phyloP scores from a whole-genome alignment of 1,140 invertebrate genomes.

The Drosophila seguyi region DNA sequence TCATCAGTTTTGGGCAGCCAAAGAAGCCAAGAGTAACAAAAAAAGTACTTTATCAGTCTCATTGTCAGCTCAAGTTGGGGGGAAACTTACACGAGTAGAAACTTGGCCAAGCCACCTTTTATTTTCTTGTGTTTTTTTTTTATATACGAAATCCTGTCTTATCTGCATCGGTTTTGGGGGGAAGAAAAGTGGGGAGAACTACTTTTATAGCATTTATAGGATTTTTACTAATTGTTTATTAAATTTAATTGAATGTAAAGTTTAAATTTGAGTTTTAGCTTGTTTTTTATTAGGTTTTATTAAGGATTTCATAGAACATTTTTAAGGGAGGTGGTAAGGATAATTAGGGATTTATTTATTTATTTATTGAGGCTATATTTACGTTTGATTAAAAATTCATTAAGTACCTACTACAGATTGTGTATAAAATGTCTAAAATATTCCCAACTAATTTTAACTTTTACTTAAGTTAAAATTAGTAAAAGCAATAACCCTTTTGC shows the following conservation, averaged over 20 bases:
- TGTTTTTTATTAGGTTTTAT: neutral
- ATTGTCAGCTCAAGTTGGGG: conserved; percentile 19
- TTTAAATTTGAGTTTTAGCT: neutral
- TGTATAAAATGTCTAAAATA: neutral
- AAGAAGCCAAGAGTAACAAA: conserved; percentile 15
- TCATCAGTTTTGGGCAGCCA: conserved; percentile 31
- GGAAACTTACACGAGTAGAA: neutral
- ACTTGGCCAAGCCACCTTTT: neutral
- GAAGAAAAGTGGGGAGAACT: neutral
- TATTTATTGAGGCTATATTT: neutral
- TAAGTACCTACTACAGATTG: no score
- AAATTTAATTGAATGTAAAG: neutral
- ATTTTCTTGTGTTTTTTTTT: neutral
- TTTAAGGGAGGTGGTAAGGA: no score
- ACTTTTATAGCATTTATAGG: neutral
- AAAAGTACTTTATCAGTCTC: conserved; percentile 39
- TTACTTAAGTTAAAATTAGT: neutral
- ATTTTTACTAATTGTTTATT: no score
- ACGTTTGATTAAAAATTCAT: neutral
- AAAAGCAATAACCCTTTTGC: neutral
- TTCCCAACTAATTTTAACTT: no score
- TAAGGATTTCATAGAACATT: no score
- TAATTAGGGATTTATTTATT: neutral
- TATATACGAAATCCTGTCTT: conserved; percentile 15
- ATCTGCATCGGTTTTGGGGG: conserved; percentile 10